phyloP scores from a whole-genome alignment of 2,797 vertebrate species.

The Myotis myotis region DNA sequence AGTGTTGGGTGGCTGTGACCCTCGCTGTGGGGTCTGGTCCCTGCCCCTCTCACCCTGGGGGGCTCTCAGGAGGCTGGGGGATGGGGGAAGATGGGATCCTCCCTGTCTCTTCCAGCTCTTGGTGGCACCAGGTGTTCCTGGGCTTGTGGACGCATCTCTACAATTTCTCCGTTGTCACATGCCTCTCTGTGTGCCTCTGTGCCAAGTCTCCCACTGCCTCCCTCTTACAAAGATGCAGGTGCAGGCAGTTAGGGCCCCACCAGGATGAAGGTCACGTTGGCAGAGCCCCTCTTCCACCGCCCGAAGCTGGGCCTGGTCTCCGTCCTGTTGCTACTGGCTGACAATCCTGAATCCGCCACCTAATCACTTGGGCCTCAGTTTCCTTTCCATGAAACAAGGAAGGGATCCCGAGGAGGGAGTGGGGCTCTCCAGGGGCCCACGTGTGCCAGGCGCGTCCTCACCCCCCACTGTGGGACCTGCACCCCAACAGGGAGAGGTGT shows the following conservation, averaged over 20 bases:
- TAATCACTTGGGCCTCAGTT: not conserved
- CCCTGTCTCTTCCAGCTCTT: no score
- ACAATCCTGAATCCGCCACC: fast-evolving
- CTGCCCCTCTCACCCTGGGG: not conserved
- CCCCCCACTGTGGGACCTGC: not conserved
- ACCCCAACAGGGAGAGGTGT: no score
- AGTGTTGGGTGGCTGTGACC: not conserved
- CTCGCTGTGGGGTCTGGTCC: not conserved
- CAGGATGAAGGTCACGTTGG: no score
- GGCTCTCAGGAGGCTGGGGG: not conserved
- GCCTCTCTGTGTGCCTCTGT: no score
- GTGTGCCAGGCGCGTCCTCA: not conserved
- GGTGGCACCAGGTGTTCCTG: no score
- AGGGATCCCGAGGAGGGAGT: not conserved
- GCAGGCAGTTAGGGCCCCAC: no score
- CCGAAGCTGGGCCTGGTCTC: not conserved
- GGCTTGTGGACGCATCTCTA: no score
- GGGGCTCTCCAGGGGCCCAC: not conserved
- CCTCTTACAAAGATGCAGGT: no score
- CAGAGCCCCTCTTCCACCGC: not conserved
- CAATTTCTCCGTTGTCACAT: no score
- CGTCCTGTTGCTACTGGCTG: not conserved
- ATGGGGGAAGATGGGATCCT: no score
- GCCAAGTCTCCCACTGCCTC: no score
- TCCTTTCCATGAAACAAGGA: not conserved